These are phyloP conservation scores for Therioaphis trifolii DNA, from an alignment of 2,888 invertebrate genomes.

Conservation along the genomic window DNA sequence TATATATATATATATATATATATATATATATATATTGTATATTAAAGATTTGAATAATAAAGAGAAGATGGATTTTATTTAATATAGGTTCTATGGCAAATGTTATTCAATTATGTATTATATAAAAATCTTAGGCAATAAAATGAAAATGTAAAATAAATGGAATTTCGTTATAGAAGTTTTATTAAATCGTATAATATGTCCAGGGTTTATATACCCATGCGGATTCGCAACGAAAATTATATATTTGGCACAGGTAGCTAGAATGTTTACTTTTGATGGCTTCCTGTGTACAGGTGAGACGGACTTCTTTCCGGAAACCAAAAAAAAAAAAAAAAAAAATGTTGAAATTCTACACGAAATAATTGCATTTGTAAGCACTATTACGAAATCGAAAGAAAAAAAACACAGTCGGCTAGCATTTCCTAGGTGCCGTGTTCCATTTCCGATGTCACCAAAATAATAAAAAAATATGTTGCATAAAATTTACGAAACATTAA, in stretches of 20 bases:
- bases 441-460: constrained; percentile 41
- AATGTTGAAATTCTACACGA: constrained; percentile 60
- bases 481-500: constrained; percentile 29
- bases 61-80: constrained; percentile 32
- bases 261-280: constrained; percentile 43
- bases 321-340: constrained; percentile 48
- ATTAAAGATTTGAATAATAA: constrained; percentile 28
- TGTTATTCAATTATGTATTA: neutral
- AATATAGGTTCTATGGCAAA: neutral
- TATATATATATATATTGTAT: neutral
- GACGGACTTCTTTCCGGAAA: constrained; percentile 52
- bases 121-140: constrained; percentile 20
- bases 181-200: neutral
- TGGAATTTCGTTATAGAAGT: constrained; percentile 15
- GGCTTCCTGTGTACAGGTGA: constrained; percentile 61
- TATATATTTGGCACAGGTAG: constrained; percentile 45
- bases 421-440: constrained; percentile 40
- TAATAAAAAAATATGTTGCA: constrained; percentile 34
- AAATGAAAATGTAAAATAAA: constrained; percentile 22
- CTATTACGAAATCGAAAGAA: constrained; percentile 45
- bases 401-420: constrained; percentile 28
- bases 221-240: constrained; percentile 41
- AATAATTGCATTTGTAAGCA: constrained; percentile 56
- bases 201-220: neutral
- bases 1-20: neutral